phyloP scores from a whole-genome alignment of 2,113 vertebrate species.

The Clupea harengus region DNA sequence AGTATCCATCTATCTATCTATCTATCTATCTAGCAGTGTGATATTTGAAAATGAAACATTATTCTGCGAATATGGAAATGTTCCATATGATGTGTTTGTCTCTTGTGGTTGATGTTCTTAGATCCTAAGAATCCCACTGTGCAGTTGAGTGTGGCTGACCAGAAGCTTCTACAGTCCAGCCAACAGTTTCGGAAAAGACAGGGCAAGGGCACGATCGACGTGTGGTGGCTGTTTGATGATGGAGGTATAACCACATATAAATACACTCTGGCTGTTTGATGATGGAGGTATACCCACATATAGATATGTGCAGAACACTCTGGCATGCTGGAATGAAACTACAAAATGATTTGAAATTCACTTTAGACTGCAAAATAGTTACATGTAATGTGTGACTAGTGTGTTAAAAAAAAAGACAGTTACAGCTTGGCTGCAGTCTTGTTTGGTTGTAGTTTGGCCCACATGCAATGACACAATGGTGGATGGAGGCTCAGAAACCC shows the following conservation, averaged over 20 bases:
- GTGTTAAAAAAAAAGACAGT: no score
- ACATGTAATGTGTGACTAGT: not conserved
- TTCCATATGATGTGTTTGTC: not conserved
- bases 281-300: no score
- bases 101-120: constrained; percentile 49
- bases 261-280: no score
- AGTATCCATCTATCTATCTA: no score
- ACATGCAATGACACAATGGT: no score
- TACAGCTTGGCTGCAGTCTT: no score
- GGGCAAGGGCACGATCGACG: constrained; percentile 93
- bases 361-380: not conserved
- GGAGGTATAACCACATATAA: no score
- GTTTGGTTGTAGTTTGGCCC: no score
- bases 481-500: not conserved
- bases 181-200: constrained; percentile 93
- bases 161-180: constrained; percentile 87
- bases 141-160: constrained; percentile 82
- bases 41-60: not conserved
- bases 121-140: constrained; percentile 72
- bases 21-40: no score
- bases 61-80: not conserved
- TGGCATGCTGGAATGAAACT: no score
- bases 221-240: constrained; percentile 99
- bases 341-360: not conserved
- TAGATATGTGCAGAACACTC: no score